Evolutionary conservation across 2,797 vertebrate genomes (phyloP).

Genomic region (Pyrocephalus nanus): DNA sequence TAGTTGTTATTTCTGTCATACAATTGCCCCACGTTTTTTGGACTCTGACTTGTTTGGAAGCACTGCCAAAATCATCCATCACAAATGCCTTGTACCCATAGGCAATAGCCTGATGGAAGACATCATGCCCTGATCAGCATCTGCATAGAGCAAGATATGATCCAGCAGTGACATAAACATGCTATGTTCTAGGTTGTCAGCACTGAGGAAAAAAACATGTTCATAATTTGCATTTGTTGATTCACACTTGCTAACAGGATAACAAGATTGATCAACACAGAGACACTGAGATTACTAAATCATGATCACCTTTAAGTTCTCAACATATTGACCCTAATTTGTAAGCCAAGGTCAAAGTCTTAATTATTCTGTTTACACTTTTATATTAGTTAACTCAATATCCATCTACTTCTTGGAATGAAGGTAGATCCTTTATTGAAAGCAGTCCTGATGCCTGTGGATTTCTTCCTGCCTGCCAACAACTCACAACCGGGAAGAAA

Average conservation of each 20-base stretch:
- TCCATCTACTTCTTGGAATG: background rate
- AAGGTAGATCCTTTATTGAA: background rate
- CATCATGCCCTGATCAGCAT: background rate
- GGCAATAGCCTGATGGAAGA: background rate
- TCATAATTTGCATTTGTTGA: background rate
- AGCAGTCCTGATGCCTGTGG: background rate
- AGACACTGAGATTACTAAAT: background rate
- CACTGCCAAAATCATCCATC: background rate
- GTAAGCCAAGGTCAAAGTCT: background rate
- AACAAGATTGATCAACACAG: background rate
- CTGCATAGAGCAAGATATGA: background rate
- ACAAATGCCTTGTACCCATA: background rate
- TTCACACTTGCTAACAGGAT: background rate
- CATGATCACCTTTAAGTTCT: background rate
- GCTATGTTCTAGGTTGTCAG: background rate
- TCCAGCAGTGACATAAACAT: background rate
- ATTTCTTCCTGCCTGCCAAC: background rate
- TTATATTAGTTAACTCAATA: background rate
- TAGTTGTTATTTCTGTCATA: background rate
- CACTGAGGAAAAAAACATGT: background rate
- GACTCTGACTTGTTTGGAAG: background rate
- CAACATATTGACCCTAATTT: background rate
- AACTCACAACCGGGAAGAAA: background rate
- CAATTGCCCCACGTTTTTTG: background rate
- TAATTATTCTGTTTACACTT: background rate